Evolutionary conservation across 1,140 invertebrate species (phyloP).

Genomic region (Antheraea mylitta): DNA sequence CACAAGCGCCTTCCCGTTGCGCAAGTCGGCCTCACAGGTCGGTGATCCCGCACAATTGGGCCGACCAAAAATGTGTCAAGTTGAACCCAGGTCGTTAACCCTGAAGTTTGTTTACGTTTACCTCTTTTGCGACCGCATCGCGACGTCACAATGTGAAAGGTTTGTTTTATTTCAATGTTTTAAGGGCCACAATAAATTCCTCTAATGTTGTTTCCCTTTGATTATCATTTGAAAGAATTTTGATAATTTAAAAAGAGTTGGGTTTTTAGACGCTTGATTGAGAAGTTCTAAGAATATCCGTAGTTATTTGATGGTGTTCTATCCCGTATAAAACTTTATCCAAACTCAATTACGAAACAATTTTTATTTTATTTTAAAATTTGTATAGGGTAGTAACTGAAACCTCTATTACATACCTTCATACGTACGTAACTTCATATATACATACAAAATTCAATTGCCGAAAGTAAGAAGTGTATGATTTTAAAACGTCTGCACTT

Average conservation of each 20-base stretch:
- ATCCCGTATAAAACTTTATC: neutral
- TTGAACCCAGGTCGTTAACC: conserved; percentile 70
- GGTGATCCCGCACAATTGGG: conserved; percentile 66
- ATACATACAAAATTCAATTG: no score
- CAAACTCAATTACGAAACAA: neutral
- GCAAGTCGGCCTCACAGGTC: conserved; percentile 53
- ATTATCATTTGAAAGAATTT: neutral
- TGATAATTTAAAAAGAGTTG: neutral
- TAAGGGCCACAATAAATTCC: neutral
- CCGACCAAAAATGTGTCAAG: conserved; percentile 75
- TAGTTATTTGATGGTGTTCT: neutral
- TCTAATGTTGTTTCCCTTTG: neutral
- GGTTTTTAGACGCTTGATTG: neutral
- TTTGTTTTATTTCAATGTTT: neutral
- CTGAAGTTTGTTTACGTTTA: conserved; percentile 50
- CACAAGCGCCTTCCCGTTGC: conserved; percentile 61
- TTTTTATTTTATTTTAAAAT: neutral
- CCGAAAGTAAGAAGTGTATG: no score
- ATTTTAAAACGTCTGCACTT: no score
- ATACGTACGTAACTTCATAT: neutral
- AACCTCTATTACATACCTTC: neutral
- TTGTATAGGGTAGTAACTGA: neutral
- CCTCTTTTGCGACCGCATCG: conserved; percentile 42
- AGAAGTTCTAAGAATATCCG: neutral
- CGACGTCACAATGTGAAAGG: conserved; percentile 23